These are phyloP conservation scores for Heliornis fulica DNA, from an alignment of 2,113 vertebrate genomes.

Conservation along the genomic window DNA sequence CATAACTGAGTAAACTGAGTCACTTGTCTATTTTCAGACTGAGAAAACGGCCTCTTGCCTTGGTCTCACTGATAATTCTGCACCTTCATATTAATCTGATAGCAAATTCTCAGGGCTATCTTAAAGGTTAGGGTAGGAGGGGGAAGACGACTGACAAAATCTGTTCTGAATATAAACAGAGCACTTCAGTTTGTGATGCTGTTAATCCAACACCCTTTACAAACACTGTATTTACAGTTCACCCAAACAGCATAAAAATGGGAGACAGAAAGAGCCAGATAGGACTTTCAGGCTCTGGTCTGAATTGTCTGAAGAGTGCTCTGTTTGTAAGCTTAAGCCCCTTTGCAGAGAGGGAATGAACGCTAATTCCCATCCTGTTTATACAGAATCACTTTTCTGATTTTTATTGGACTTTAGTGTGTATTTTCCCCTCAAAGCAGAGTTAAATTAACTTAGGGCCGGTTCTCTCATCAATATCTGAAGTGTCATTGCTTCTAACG, in stretches of 20 bases:
- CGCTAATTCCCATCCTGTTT: slow-evolving; percentile 10
- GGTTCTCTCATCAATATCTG: background rate
- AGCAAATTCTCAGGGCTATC: background rate
- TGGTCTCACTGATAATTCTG: background rate
- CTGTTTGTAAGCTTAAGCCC: background rate
- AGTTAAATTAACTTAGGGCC: slow-evolving; percentile 9
- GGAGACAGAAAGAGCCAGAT: background rate
- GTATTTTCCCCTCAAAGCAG: background rate
- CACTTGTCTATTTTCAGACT: background rate
- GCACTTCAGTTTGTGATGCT: background rate
- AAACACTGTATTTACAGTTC: slow-evolving; percentile 7
- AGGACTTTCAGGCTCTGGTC: background rate
- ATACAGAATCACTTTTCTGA: slow-evolving; percentile 18
- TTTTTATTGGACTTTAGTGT: background rate
- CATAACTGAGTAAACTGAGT: background rate
- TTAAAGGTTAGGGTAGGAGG: background rate
- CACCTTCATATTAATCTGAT: background rate
- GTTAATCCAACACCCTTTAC: background rate
- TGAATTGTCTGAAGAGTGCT: background rate
- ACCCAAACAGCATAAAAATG: background rate
- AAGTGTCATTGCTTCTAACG: background rate
- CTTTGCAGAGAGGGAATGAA: background rate
- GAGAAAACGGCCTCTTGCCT: background rate
- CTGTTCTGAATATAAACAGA: background rate
- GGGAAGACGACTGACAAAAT: background rate